Evolutionary conservation across 2,888 invertebrate genomes (phyloP), one percentile per base, ranked within the genome.

Genomic region (Papilio elwesi): DNA sequence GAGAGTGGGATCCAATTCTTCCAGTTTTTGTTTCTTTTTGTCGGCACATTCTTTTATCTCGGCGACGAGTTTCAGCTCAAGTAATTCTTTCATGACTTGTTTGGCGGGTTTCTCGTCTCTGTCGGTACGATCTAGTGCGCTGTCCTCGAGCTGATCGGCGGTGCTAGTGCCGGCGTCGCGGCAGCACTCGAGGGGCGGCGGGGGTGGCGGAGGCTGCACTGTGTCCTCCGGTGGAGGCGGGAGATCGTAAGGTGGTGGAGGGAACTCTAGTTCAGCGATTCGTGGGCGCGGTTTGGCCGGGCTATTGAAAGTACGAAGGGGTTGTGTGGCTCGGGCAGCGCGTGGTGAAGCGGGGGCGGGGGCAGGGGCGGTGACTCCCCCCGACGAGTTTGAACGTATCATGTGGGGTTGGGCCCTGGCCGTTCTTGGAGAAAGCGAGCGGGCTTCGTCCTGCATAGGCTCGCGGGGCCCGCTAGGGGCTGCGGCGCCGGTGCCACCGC

Each of bases 381-480:
- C 97, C 0, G 97, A 97, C 0, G 97, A 97, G 89, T 98, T 98
- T 82, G 97, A 97, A 53, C 98, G 95, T 75, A 97, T 98, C 98
- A 98, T 98, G 90, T 97, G 97, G 16, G 96, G 95, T 81, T 96
- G 95, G 4, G 95, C 95, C 73, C 96, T 94, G 71, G 95, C 95
- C 12, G 95, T 95, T 70, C 96, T 94, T 52, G 96, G 96, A 0
- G 96, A 96, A 47, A 96, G 90, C 26, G 95, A 96, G 74, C 95
- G 90, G 73, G 88, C 89, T 79, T 90, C 87, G 71, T 88, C 88
- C 6, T 84, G 90, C 80, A 62, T 85, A 78, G 77, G 87, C 83
- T 78, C 93, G 85, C 75, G 87, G 76, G 79, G 76, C 66, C 74
- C 71, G 47, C 65, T 76, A 43, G 79, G 95, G 88, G 74, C 84